Evolutionary conservation across 2,888 invertebrate genomes (phyloP).

Genomic region (Aplocera efformata): DNA sequence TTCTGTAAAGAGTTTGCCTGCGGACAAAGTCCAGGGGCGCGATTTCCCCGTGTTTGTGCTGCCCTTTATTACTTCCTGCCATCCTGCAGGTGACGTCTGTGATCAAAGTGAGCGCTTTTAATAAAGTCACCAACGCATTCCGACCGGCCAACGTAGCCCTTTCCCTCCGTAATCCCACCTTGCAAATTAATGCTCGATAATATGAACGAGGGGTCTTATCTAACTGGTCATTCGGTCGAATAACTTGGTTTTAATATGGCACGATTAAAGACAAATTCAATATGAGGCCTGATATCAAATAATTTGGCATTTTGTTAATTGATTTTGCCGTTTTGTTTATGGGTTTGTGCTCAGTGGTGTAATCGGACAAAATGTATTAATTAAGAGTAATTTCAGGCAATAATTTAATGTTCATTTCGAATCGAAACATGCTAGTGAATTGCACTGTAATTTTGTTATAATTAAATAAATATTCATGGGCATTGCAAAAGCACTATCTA

Average conservation of each 20-base stretch:
- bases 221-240: slow-evolving; percentile 14
- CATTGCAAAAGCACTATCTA: too few species aligned
- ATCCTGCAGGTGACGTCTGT: slow-evolving; percentile 58
- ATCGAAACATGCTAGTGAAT: too few species aligned
- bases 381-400: too few species aligned
- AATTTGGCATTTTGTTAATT: slow-evolving; percentile 8
- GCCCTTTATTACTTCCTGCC: slow-evolving; percentile 65
- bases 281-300: slow-evolving; percentile 4
- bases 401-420: too few species aligned
- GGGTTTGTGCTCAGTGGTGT: not conserved
- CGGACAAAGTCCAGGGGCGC: slow-evolving; percentile 23
- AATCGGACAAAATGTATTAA: too few species aligned
- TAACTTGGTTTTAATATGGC: slow-evolving; percentile 24
- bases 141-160: slow-evolving; percentile 19
- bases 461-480: too few species aligned
- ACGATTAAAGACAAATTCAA: slow-evolving; percentile 21
- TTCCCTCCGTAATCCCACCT: slow-evolving; percentile 8
- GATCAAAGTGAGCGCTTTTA: slow-evolving; percentile 76
- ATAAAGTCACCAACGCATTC: slow-evolving; percentile 56
- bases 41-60: slow-evolving; percentile 55
- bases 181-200: slow-evolving; percentile 16
- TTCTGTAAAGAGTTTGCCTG: too few species aligned
- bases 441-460: too few species aligned
- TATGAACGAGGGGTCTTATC: slow-evolving; percentile 16
- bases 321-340: slow-evolving; percentile 3